Evolutionary conservation across 2,113 vertebrate species (phyloP), one percentile per base, ranked within the genome.

Genomic region (Spheniscus mendiculus): DNA sequence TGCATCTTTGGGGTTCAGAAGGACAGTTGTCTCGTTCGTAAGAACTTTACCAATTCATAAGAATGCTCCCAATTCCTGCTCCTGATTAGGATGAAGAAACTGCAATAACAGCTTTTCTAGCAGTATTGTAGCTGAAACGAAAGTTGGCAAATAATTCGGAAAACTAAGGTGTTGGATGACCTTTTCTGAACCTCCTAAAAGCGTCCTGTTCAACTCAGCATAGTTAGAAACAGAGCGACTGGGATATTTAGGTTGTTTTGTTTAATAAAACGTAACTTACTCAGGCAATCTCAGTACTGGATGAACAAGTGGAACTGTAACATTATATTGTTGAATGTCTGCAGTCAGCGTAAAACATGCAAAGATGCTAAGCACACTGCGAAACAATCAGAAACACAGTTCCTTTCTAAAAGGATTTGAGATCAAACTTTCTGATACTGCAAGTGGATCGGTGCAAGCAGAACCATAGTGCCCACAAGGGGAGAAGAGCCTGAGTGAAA

Each of bases 331-430:
- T 5, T 77, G 49, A 30, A 70, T 29, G 18, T 30, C n/a, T 87
- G 11, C 38, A 36, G 58, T 22, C 21, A 23, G 49, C 5, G 9
- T 66, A 58, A 73, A 93, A 49, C 59, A 47, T 26, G 18, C 9
- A 26, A 10, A 15, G 36, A 30, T 42, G n/a, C 42, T 32, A 67
- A 67, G 20, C 36, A 69, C 1, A 5, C 49, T 73, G 40, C 58
- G 53, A 47, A 83, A 8, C 22, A 47, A 15, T 12, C 44, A 22
- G 34, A 44, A 32, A 29, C 10, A 26, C 0, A 0, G 20, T 5
- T 76, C 18, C 49, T 65, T 86, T 55, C 36, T 32, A 3, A 34
- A 42, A 76, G 23, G 20, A 61, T 42, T 76, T 77, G 87, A 88
- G 53, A 47, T 26, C 26, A 22, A 73, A n/a, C 8, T 7, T 69